phyloP scores from a whole-genome alignment of 2,113 vertebrate genomes.

The Amia ocellicauda region DNA sequence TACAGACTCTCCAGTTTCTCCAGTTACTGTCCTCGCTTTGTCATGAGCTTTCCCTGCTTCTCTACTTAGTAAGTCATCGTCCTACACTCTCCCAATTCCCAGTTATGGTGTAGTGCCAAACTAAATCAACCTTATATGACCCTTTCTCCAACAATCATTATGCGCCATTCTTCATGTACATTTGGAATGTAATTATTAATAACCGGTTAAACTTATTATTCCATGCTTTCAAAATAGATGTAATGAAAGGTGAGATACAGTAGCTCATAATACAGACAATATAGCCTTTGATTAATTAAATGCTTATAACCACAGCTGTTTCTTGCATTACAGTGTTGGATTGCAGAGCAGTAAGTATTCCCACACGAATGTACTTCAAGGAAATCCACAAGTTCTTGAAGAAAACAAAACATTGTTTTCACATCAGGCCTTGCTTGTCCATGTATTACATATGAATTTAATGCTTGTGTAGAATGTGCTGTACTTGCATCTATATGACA shows the following conservation, averaged over 20 bases:
- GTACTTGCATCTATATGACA: no score
- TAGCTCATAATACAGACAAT: slow-evolving; percentile 16
- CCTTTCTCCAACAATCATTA: slow-evolving; percentile 34
- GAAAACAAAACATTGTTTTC: no score
- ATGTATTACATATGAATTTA: no score
- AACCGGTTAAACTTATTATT: slow-evolving; percentile 55
- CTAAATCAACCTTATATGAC: neutral
- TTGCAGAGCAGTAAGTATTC: neutral
- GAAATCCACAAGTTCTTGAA: no score
- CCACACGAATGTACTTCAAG: neutral
- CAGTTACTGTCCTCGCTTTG: slow-evolving; percentile 5
- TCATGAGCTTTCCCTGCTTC: slow-evolving; percentile 11
- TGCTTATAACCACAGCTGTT: neutral
- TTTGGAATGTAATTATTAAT: slow-evolving; percentile 28
- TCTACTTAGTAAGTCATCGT: neutral
- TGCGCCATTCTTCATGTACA: slow-evolving; percentile 23
- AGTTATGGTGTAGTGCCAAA: slow-evolving; percentile 6
- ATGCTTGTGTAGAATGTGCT: no score
- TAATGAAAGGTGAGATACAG: slow-evolving; percentile 60
- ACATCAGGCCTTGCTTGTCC: no score
- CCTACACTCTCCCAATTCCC: slow-evolving; percentile 3
- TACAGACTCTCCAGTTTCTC: neutral
- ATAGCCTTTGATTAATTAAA: neutral
- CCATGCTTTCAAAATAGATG: slow-evolving; percentile 63
- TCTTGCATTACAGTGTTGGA: neutral